These are phyloP conservation scores for Aphodius sticticus DNA, from an alignment of 2,888 invertebrate species.

Conservation along the genomic window DNA sequence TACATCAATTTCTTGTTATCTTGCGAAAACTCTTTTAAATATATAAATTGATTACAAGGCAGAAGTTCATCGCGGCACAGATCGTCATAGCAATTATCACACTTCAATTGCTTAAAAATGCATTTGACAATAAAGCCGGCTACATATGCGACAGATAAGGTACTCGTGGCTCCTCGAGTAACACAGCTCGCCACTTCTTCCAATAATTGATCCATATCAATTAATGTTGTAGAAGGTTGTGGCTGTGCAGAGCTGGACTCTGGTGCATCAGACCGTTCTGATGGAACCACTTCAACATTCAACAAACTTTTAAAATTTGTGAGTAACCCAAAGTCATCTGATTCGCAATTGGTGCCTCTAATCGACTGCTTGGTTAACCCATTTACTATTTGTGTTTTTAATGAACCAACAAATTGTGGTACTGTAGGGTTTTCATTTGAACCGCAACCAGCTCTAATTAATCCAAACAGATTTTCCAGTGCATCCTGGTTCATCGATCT, in stretches of 20 bases:
- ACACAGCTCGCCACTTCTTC: background rate
- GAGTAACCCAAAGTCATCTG: conserved; percentile 28
- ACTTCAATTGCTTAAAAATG: background rate
- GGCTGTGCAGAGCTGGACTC: background rate
- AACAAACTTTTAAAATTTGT: conserved; percentile 15
- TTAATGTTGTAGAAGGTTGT: background rate
- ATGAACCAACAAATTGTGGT: conserved; percentile 38
- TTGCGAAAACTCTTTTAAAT: background rate
- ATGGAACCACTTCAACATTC: background rate
- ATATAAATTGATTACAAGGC: background rate
- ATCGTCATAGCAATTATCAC: background rate
- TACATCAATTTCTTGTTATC: background rate
- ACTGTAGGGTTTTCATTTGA: conserved; percentile 39
- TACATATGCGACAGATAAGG: background rate
- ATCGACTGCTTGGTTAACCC: conserved; percentile 26
- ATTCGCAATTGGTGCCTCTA: conserved; percentile 37
- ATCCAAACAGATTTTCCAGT: conserved; percentile 41
- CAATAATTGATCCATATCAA: background rate
- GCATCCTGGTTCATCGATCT: conserved; percentile 42
- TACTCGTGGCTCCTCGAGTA: background rate
- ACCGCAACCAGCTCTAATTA: conserved; percentile 39
- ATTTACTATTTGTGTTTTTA: conserved; percentile 40
- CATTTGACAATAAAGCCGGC: background rate
- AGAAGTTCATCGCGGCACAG: background rate
- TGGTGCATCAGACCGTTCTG: background rate